Percentiles rank a stretch among this genome's conserved stretches.
These are phyloP conservation scores for Ellobius talpinus DNA, from an alignment of 2,113 vertebrate species.

Conservation along the genomic window DNA sequence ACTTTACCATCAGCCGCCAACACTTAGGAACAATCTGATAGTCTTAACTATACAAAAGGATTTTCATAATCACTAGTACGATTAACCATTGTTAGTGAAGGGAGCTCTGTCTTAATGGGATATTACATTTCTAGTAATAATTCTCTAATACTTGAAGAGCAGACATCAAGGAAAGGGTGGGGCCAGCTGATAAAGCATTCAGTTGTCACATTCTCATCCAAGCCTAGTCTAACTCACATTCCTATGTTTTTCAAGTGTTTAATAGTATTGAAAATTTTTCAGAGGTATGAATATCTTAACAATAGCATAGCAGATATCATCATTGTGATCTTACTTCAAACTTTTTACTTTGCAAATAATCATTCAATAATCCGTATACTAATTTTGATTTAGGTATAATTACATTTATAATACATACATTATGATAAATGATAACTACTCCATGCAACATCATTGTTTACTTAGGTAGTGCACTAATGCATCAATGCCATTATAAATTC, in stretches of 20 bases:
- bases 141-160: background rate
- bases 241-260: background rate
- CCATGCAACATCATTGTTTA: background rate
- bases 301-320: background rate
- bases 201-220: background rate
- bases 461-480: background rate
- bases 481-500: background rate
- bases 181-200: background rate
- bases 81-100: background rate
- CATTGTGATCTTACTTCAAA: background rate
- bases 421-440: background rate
- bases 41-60: background rate
- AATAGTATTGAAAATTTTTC: background rate
- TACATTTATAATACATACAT: background rate
- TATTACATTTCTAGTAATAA: background rate
- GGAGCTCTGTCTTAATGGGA: background rate
- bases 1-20: background rate
- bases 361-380: background rate
- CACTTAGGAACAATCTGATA: background rate
- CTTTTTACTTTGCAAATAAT: background rate
- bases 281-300: background rate
- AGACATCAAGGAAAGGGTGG: background rate
- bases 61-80: background rate
- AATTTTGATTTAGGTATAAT: background rate
- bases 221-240: background rate